Conservation (phyloP, 2,888 invertebrate genomes). For the Augiades crinisus region DNA sequence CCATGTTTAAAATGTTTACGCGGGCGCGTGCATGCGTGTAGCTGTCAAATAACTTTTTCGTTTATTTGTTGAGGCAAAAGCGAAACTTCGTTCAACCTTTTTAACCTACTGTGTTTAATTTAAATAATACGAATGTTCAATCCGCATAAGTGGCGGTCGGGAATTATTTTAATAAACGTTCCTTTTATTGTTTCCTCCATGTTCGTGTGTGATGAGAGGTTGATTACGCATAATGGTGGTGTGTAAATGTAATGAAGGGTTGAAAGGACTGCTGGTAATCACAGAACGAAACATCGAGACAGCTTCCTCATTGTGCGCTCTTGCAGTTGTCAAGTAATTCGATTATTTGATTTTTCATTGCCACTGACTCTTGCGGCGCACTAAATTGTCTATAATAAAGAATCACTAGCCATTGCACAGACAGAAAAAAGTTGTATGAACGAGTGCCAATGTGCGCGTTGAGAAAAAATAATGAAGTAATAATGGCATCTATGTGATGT, state of each 20-base stretch:
- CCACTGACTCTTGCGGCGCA: too few relatives aligned
- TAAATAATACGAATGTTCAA: neutral
- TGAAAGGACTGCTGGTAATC: constrained; percentile 56
- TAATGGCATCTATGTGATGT: too few relatives aligned
- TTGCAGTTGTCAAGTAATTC: constrained; percentile 50
- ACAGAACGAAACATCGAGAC: constrained; percentile 37
- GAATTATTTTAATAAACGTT: constrained; percentile 52
- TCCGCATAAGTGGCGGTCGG: constrained; percentile 12
- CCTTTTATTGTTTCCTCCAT: constrained; percentile 67
- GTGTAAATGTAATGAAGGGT: constrained; percentile 73
- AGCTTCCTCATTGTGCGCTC: constrained; percentile 60
- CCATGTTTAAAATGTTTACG: constrained; percentile 41
- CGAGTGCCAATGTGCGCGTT: too few relatives aligned
- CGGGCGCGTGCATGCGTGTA: constrained; percentile 13
- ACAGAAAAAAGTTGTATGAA: too few relatives aligned
- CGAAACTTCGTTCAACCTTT: neutral
- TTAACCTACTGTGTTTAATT: neutral
- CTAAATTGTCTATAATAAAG: too few relatives aligned
- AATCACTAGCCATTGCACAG: too few relatives aligned
- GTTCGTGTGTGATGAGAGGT: constrained; percentile 69
- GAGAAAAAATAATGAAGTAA: too few relatives aligned
- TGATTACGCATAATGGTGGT: constrained; percentile 71
- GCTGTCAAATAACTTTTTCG: neutral
- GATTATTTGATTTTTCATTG: constrained; percentile 48
- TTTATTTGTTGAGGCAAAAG: neutral